These are phyloP conservation scores for Kobus ellipsiprymnus DNA, from an alignment of 2,113 vertebrate genomes.

Conservation along the genomic window DNA sequence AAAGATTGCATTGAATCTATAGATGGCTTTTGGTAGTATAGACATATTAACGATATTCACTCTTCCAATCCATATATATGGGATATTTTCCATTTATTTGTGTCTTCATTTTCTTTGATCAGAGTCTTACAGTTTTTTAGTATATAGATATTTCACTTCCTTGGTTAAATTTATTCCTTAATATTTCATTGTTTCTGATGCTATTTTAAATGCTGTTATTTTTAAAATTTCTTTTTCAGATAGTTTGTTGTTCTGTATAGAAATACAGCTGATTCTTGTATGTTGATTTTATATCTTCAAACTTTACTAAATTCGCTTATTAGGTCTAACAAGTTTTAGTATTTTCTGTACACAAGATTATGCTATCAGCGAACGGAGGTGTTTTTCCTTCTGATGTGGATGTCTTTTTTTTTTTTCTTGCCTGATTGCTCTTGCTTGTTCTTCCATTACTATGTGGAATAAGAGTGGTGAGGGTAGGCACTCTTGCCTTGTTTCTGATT, in stretches of 20 bases:
- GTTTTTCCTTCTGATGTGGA: neutral
- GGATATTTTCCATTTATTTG: neutral
- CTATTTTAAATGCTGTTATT: neutral
- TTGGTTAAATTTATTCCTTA: neutral
- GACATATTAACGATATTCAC: neutral
- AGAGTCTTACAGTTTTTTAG: neutral
- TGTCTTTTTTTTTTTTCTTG: neutral
- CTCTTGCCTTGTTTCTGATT: neutral
- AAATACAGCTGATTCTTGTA: neutral
- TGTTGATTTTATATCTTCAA: neutral
- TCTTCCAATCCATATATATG: neutral
- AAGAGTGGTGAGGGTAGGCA: neutral
- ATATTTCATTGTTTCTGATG: neutral
- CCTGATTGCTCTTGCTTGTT: neutral
- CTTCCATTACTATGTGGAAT: neutral
- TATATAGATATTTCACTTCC: neutral
- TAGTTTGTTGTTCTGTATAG: too few relatives aligned
- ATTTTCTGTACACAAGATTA: neutral
- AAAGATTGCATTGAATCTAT: neutral
- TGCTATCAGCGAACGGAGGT: neutral
- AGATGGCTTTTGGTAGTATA: neutral
- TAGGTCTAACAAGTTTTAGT: neutral
- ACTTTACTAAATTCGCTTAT: neutral
- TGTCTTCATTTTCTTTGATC: neutral
- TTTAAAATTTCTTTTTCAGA: neutral